Percentiles rank a stretch among this genome's conserved stretches.
Conservation (phyloP, 1,140 invertebrate genomes). For the Nomia melanderi region DNA sequence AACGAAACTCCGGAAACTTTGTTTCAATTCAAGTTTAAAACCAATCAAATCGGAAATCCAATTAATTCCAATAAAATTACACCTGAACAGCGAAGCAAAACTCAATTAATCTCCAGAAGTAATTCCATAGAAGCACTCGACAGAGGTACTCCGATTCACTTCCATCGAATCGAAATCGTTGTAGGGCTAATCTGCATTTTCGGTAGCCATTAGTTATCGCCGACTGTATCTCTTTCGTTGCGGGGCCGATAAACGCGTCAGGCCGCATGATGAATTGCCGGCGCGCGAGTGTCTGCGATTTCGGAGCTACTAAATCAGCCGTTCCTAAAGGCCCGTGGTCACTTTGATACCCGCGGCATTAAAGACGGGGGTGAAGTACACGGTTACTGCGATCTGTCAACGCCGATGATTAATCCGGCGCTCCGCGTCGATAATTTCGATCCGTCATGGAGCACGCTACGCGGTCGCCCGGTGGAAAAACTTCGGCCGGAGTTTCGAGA, state of each 20-base stretch:
- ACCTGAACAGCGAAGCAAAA: neutral
- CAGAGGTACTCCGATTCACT: neutral
- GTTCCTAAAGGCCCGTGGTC: conserved; percentile 30
- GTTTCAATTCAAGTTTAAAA: too few species aligned
- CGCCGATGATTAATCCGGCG: conserved; percentile 51
- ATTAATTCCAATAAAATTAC: too few species aligned
- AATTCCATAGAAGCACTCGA: neutral
- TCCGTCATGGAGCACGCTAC: neutral
- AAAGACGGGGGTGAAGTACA: conserved; percentile 21
- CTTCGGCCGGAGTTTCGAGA: neutral
- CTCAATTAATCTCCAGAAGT: neutral
- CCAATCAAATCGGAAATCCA: too few species aligned
- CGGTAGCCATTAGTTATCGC: neutral
- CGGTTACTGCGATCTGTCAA: conserved; percentile 25
- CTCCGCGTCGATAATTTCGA: neutral
- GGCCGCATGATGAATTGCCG: conserved; percentile 51
- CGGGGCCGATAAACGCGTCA: conserved; percentile 24
- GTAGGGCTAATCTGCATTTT: neutral
- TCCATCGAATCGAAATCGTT: neutral
- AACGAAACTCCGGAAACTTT: too few species aligned
- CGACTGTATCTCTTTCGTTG: conserved; percentile 3
- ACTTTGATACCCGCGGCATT: conserved; percentile 29
- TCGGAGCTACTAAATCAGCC: conserved; percentile 45
- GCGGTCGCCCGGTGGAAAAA: neutral
- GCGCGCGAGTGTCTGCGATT: conserved; percentile 33